A percentile compares a stretch with the other conserved stretches of the same genome.
Conservation (phyloP, 1,140 invertebrate genomes). For the Leptopilina boulardi region DNA sequence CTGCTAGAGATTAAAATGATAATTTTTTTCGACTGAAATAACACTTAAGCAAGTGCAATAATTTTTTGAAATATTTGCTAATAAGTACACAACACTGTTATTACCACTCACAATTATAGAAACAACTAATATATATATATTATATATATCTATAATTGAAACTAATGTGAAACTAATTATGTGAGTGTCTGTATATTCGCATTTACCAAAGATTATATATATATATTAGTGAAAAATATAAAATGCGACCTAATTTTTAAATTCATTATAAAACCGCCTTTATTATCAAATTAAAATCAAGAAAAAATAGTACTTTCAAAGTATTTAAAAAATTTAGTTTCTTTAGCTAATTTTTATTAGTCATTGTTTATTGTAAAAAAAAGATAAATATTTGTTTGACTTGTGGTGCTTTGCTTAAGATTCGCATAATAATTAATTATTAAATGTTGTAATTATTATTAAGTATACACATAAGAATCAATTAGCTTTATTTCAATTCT, state of each 20-base stretch:
- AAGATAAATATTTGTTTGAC: neutral
- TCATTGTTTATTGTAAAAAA: constrained; percentile 24
- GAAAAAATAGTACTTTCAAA: neutral
- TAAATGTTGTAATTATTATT: neutral
- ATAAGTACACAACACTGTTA: constrained; percentile 41
- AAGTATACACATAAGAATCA: neutral
- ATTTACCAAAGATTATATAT: constrained; percentile 52
- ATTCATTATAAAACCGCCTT: neutral
- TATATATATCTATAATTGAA: constrained; percentile 48
- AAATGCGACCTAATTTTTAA: neutral
- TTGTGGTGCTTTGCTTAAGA: neutral
- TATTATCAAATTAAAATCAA: neutral
- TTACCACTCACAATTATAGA: constrained; percentile 50
- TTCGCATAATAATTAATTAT: neutral
- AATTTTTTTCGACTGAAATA: constrained; percentile 2
- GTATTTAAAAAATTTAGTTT: neutral
- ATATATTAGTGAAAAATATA: neutral
- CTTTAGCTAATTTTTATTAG: neutral
- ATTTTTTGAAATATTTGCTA: constrained; percentile 42
- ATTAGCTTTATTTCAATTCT: neutral
- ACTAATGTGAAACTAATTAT: constrained; percentile 41
- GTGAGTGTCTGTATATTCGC: constrained; percentile 59
- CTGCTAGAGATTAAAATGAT: neutral
- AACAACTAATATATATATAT: constrained; percentile 46
- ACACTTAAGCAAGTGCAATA: constrained; percentile 41